Evolutionary conservation across 2,888 invertebrate genomes (phyloP).

Genomic region (Deilephila elpenor): DNA sequence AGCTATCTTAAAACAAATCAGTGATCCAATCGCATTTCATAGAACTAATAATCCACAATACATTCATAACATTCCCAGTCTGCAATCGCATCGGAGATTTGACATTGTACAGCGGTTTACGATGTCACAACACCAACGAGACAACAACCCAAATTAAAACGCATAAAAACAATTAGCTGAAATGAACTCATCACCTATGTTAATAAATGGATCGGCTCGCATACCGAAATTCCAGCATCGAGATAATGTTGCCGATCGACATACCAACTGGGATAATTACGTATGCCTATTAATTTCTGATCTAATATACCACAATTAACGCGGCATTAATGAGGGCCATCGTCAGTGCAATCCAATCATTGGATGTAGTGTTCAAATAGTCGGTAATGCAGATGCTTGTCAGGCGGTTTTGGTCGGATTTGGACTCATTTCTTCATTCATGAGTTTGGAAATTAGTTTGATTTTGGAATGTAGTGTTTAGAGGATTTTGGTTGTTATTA

Average conservation of each 20-base stretch:
- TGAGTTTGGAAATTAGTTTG: background rate
- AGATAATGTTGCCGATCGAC: background rate
- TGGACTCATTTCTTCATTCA: background rate
- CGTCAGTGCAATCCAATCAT: conserved; percentile 18
- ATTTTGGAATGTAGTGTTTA: too few relatives aligned
- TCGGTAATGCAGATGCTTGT: background rate
- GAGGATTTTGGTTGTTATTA: too few relatives aligned
- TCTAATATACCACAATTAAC: conserved; percentile 21
- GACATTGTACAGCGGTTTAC: too few relatives aligned
- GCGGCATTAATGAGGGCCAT: conserved; percentile 14
- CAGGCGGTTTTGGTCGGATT: background rate
- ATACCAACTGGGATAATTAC: conserved; percentile 9
- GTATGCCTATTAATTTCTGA: conserved; percentile 22
- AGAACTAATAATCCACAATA: too few relatives aligned
- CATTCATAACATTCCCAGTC: too few relatives aligned
- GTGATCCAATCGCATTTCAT: too few relatives aligned
- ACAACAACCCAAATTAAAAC: background rate
- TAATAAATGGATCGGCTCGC: background rate
- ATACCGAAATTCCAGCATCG: background rate
- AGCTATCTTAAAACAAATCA: too few relatives aligned
- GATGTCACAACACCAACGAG: background rate
- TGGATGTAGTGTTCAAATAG: background rate
- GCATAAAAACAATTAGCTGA: background rate
- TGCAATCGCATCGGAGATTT: too few relatives aligned
- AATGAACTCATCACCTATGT: conserved; percentile 6